Conservation (phyloP, 1,140 invertebrate species). For the Sminthurides bifidus region DNA sequence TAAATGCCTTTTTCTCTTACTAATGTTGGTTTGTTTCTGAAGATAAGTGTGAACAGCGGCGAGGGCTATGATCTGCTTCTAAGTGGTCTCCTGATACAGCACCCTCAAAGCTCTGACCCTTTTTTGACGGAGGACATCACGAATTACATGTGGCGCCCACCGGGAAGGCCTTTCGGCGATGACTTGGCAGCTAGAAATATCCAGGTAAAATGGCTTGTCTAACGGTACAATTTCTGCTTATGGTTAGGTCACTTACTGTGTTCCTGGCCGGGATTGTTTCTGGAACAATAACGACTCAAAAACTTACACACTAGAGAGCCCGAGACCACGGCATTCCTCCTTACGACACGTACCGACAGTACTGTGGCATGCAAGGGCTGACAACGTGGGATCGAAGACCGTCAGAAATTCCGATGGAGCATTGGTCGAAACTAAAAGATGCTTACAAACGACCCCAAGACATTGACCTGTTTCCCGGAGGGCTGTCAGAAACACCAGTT, state of each 20-base stretch:
- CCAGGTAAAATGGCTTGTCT: no score
- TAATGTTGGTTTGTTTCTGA: neutral
- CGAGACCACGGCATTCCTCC: slow-evolving; percentile 42
- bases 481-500: slow-evolving; percentile 41
- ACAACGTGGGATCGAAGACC: slow-evolving; percentile 40
- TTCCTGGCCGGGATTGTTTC: no score
- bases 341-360: slow-evolving; percentile 40
- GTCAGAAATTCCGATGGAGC: slow-evolving; percentile 6
- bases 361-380: slow-evolving; percentile 43
- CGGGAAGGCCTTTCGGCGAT: slow-evolving; percentile 15
- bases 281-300: no score
- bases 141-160: slow-evolving; percentile 16
- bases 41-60: neutral
- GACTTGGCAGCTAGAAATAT: slow-evolving; percentile 27
- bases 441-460: slow-evolving; percentile 33
- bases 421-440: slow-evolving; percentile 36
- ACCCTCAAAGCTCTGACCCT: slow-evolving; percentile 23
- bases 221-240: no score
- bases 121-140: slow-evolving; percentile 25
- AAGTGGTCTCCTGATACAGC: slow-evolving; percentile 15
- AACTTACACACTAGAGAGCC: no score
- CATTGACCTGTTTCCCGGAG: slow-evolving; percentile 46
- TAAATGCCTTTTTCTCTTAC: no score
- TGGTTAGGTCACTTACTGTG: no score
- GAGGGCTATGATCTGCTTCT: slow-evolving; percentile 21